These are phyloP conservation scores for Amblyraja radiata DNA, from an alignment of 2,797 vertebrate species.

Conservation along the genomic window DNA sequence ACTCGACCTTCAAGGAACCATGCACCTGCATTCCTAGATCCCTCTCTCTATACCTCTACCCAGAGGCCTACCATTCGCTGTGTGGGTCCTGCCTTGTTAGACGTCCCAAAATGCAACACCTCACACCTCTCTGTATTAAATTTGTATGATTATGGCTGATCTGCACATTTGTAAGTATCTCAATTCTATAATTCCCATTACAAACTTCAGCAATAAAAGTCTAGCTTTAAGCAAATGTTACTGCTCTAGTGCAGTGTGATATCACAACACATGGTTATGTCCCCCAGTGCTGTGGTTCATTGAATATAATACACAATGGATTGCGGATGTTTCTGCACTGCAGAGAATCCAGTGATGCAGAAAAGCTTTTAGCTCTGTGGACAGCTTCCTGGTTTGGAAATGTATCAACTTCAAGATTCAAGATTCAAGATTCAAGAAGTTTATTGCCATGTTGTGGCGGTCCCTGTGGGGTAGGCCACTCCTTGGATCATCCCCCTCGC, in stretches of 20 bases:
- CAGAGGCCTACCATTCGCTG: too few relatives aligned
- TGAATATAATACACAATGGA: not conserved
- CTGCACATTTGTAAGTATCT: not conserved
- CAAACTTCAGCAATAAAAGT: not conserved
- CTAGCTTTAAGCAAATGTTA: not conserved
- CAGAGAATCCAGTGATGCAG: not conserved
- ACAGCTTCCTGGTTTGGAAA: not conserved
- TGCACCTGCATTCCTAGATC: too few relatives aligned
- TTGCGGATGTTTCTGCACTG: not conserved
- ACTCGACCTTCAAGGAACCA: too few relatives aligned
- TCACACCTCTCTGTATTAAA: too few relatives aligned
- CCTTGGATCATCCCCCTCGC: too few relatives aligned
- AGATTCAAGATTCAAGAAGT: too few relatives aligned
- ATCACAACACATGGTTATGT: not conserved
- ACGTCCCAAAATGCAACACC: too few relatives aligned
- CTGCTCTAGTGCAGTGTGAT: not conserved
- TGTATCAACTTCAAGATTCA: not conserved
- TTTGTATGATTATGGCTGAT: too few relatives aligned
- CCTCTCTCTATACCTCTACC: too few relatives aligned
- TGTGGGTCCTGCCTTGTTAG: too few relatives aligned
- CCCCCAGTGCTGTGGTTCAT: not conserved
- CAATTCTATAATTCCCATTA: not conserved
- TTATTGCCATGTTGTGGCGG: too few relatives aligned
- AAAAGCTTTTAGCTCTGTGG: slow-evolving; percentile 1
- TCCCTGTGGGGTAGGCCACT: too few relatives aligned